Conservation (phyloP, 1,140 invertebrate species). For the Dreissena rostriformis region DNA sequence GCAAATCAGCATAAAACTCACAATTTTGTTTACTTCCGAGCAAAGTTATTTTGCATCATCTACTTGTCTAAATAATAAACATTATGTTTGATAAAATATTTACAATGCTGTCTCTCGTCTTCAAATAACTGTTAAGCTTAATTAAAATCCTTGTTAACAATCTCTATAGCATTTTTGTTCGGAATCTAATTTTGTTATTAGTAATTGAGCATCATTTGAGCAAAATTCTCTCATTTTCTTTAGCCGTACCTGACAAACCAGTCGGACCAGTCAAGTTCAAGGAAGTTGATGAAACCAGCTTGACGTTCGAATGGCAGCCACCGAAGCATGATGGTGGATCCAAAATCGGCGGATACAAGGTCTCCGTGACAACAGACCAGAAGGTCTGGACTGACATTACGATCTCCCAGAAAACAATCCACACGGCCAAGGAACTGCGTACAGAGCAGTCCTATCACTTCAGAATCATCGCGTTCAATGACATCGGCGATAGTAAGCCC, state of each 20-base stretch:
- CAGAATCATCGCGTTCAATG: slow-evolving; percentile 92
- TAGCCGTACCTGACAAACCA: slow-evolving; percentile 87
- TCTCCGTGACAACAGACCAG: slow-evolving; percentile 97
- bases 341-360: slow-evolving; percentile 95
- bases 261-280: slow-evolving; percentile 95
- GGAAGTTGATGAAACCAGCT: slow-evolving; percentile 96
- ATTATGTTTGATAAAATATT: no score
- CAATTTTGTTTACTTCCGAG: no score
- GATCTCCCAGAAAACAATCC: slow-evolving; percentile 87
- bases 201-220: no score
- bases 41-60: no score
- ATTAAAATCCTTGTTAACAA: no score
- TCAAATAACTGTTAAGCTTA: no score
- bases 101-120: no score
- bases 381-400: slow-evolving; percentile 89
- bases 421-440: slow-evolving; percentile 83
- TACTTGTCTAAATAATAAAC: no score
- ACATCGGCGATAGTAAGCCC: slow-evolving; percentile 93
- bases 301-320: slow-evolving; percentile 92
- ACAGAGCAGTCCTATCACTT: slow-evolving; percentile 84
- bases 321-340: slow-evolving; percentile 95
- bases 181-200: no score
- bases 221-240: not conserved
- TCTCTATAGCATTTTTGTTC: no score
- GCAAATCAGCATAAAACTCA: not conserved